Percentiles rank a stretch among this genome's conserved stretches.
Evolutionary conservation across 2,888 invertebrate genomes (phyloP).

Genomic region (Polydrusus tereticollis): DNA sequence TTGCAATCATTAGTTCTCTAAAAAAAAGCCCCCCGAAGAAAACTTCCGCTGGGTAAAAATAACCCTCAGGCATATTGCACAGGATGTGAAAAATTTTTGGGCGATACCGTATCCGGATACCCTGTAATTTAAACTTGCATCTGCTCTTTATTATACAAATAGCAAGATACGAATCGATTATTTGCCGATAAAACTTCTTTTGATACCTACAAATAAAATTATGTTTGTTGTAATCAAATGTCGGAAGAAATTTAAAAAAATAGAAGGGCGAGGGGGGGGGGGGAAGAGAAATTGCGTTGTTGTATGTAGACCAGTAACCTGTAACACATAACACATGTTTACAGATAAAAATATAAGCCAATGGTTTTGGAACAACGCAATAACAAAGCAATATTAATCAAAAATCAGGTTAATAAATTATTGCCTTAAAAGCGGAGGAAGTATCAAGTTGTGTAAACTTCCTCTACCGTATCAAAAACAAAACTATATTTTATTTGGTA

Average conservation of each 20-base stretch:
- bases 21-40: too few relatives aligned
- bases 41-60: not conserved
- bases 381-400: not conserved
- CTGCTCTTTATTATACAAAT: not conserved
- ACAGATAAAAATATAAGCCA: too few relatives aligned
- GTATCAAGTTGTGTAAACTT: slow-evolving; percentile 11
- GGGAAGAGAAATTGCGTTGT: too few relatives aligned
- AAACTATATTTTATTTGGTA: not conserved
- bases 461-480: not conserved
- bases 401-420: slow-evolving; percentile 8
- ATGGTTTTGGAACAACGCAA: not conserved
- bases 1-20: too few relatives aligned
- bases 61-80: slow-evolving; percentile 2
- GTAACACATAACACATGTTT: too few relatives aligned
- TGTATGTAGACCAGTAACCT: too few relatives aligned
- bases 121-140: slow-evolving; percentile 1
- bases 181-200: too few relatives aligned
- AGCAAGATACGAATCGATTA: not conserved
- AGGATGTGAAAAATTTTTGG: slow-evolving; percentile 1
- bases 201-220: too few relatives aligned
- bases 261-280: too few relatives aligned
- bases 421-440: slow-evolving; percentile 6
- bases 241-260: too few relatives aligned
- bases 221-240: too few relatives aligned
- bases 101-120: not conserved